Evolutionary conservation across 1,140 invertebrate species (phyloP).

Genomic region (Lordiphosa clarofinis): DNA sequence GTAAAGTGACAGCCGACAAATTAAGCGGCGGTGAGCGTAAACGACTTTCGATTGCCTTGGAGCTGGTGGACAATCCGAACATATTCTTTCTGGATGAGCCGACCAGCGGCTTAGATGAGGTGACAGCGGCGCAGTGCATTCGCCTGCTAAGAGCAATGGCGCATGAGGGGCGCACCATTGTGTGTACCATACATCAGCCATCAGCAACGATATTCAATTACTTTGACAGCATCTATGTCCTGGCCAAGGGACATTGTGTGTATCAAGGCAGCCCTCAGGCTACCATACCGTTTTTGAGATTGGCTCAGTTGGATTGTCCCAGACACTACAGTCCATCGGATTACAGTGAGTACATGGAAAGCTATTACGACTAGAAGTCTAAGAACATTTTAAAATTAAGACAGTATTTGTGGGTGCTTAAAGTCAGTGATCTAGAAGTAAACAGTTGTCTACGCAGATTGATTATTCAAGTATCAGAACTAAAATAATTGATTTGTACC

Average conservation of each 20-base stretch:
- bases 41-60: slow-evolving; percentile 89
- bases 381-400: no score
- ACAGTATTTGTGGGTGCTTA: no score
- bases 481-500: no score
- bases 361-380: no score
- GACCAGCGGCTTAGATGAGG: slow-evolving; percentile 92
- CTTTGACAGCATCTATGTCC: slow-evolving; percentile 89
- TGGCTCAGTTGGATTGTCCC: slow-evolving; percentile 86
- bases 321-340: slow-evolving; percentile 91
- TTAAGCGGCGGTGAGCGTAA: slow-evolving; percentile 89
- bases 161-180: slow-evolving; percentile 85
- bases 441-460: no score
- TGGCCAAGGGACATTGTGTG: slow-evolving; percentile 85
- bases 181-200: slow-evolving; percentile 91
- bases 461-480: no score
- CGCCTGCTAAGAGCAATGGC: slow-evolving; percentile 85
- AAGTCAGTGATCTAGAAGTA: no score
- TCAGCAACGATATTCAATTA: slow-evolving; percentile 91
- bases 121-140: slow-evolving; percentile 92
- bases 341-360: slow-evolving; percentile 82
- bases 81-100: slow-evolving; percentile 86
- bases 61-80: slow-evolving; percentile 92
- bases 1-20: slow-evolving; percentile 83
- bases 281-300: slow-evolving; percentile 86
- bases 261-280: slow-evolving; percentile 87